Evolutionary conservation across 2,888 invertebrate species (phyloP).

Genomic region (Rhorus exstirpatorius): DNA sequence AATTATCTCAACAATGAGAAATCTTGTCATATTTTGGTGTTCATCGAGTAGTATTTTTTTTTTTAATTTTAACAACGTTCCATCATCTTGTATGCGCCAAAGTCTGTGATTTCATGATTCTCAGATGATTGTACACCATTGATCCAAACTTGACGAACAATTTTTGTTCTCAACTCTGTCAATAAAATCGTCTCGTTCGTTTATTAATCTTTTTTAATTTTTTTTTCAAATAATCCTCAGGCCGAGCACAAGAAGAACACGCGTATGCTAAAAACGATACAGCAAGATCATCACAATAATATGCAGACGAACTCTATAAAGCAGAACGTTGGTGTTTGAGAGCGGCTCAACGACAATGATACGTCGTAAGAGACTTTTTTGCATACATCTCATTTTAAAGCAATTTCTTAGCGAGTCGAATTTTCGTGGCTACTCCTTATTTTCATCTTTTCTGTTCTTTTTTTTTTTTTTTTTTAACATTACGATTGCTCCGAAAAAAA

Average conservation of each 20-base stretch:
- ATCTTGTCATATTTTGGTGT: too few species aligned
- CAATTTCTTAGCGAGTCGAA: conserved; percentile 54
- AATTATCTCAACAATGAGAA: too few species aligned
- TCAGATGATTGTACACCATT: too few species aligned
- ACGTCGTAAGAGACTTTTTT: conserved; percentile 58
- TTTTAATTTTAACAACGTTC: too few species aligned
- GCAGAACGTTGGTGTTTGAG: conserved; percentile 80
- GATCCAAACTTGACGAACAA: too few species aligned
- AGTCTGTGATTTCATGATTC: too few species aligned
- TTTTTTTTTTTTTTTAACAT: not conserved
- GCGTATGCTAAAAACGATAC: conserved; percentile 81
- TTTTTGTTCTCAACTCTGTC: too few species aligned
- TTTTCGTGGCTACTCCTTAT: not conserved
- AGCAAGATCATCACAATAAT: conserved; percentile 83
- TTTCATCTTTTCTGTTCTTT: too few species aligned
- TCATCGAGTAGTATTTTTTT: too few species aligned
- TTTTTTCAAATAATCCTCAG: conserved; percentile 71
- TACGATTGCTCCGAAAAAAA: not conserved
- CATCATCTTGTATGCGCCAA: too few species aligned
- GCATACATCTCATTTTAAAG: conserved; percentile 35
- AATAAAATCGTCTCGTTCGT: too few species aligned
- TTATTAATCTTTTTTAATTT: not conserved
- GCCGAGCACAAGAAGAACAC: conserved; percentile 82
- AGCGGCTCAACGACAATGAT: conserved; percentile 60
- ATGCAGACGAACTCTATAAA: conserved; percentile 81